Evolutionary conservation across 1,140 invertebrate genomes (phyloP).

Genomic region (Glomeris maerens): DNA sequence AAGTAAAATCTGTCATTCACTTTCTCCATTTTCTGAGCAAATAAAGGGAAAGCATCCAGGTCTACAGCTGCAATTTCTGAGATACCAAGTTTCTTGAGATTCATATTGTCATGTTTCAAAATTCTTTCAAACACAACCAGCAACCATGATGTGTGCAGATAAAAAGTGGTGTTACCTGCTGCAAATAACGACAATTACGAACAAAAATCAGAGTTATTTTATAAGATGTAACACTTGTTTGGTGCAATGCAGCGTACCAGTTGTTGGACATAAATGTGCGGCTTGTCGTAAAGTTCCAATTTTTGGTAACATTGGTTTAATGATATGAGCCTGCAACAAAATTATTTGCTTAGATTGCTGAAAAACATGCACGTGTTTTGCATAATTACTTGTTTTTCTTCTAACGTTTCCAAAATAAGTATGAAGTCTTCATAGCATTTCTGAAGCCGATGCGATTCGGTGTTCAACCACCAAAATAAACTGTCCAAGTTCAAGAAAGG

Average conservation of each 20-base stretch:
- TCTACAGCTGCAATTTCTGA: too few species aligned
- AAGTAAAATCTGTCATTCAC: too few species aligned
- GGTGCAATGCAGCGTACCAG: too few species aligned
- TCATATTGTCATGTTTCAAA: neutral
- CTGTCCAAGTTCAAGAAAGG: neutral
- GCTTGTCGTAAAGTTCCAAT: neutral
- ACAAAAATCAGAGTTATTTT: too few species aligned
- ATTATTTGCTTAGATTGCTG: neutral
- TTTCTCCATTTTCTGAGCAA: too few species aligned
- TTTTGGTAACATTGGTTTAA: neutral
- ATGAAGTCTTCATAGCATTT: neutral
- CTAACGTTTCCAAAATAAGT: neutral
- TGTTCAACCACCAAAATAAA: neutral
- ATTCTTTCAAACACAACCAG: neutral
- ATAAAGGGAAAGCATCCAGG: too few species aligned
- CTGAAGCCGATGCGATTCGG: neutral
- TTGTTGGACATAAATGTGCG: too few species aligned
- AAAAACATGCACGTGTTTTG: too few species aligned
- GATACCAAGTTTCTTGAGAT: too few species aligned
- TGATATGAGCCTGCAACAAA: neutral
- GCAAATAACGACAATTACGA: too few species aligned
- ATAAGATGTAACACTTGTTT: too few species aligned
- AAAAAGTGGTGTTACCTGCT: too few species aligned
- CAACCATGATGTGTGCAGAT: neutral
- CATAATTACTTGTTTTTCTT: conserved; percentile 5